These are phyloP conservation scores for Melanostoma scalare DNA, from an alignment of 2,888 invertebrate species.

Conservation along the genomic window DNA sequence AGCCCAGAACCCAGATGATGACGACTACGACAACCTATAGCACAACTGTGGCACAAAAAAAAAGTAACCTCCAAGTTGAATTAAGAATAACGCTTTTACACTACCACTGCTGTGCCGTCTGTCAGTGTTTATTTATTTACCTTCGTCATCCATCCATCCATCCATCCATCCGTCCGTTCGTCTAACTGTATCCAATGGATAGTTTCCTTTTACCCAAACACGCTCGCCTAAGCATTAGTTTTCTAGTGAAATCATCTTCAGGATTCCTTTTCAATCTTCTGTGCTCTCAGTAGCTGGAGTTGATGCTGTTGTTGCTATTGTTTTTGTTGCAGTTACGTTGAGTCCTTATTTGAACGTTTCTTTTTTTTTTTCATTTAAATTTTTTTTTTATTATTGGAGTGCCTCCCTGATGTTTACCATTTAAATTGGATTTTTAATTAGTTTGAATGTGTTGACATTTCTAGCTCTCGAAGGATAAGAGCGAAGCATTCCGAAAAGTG, in stretches of 20 bases:
- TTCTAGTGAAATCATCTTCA: conserved; percentile 65
- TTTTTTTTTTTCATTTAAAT: background rate
- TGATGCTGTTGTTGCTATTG: conserved; percentile 22
- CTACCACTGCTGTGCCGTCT: background rate
- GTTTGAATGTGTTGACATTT: conserved; percentile 73
- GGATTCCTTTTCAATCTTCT: conserved; percentile 54
- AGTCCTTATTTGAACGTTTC: background rate
- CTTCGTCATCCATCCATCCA: conserved; percentile 44
- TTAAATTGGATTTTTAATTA: conserved; percentile 73
- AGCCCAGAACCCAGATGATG: conserved; percentile 3
- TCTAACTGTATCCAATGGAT: conserved; percentile 25
- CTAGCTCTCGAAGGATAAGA: conserved; percentile 68
- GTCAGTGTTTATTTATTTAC: conserved; percentile 48
- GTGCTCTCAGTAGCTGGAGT: conserved; percentile 11
- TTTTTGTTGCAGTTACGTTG: conserved; percentile 23
- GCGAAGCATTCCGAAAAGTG: conserved; percentile 33
- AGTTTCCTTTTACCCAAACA: conserved; percentile 54
- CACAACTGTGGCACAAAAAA: conserved; percentile 21
- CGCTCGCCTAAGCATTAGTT: conserved; percentile 63
- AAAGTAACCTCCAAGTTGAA: conserved; percentile 52
- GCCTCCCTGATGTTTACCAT: conserved; percentile 68
- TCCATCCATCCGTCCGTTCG: conserved; percentile 8
- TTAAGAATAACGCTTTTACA: conserved; percentile 39
- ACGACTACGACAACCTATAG: conserved; percentile 14
- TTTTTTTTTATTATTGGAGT: conserved; percentile 6